A percentile compares a stretch with the other conserved stretches of the same genome.
Evolutionary conservation across 2,797 vertebrate genomes (phyloP).

Genomic region (Cirrhinus molitorella): DNA sequence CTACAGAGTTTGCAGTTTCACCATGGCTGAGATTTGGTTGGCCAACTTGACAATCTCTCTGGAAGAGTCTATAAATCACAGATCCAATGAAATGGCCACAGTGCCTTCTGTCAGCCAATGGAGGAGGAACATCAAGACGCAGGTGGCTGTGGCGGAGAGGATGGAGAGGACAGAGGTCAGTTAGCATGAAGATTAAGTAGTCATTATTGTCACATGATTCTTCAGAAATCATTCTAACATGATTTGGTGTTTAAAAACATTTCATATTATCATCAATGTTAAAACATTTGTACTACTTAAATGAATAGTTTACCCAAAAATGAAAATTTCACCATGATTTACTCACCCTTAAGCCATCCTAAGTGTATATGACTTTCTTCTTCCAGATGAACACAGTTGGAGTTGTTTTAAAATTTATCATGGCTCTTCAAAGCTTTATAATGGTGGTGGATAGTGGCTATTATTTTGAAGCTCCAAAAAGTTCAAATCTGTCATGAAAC

Average conservation of each 20-base stretch:
- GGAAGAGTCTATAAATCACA: background rate
- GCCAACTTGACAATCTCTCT: constrained; percentile 28
- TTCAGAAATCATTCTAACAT: background rate
- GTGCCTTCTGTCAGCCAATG: background rate
- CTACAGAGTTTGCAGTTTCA: background rate
- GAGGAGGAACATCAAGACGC: background rate
- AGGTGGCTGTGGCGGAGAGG: background rate
- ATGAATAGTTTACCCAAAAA: too few relatives aligned
- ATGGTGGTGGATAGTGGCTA: too few relatives aligned
- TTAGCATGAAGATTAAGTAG: background rate
- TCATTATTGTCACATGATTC: background rate
- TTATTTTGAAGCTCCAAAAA: too few relatives aligned
- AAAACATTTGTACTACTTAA: background rate
- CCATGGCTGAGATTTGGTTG: constrained; percentile 33
- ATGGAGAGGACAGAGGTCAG: constrained; percentile 19
- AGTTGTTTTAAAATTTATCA: too few relatives aligned
- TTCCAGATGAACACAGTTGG: too few relatives aligned
- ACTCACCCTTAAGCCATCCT: too few relatives aligned
- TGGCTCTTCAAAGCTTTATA: too few relatives aligned
- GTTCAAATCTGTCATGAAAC: too few relatives aligned
- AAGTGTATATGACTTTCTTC: too few relatives aligned
- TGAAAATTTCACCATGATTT: too few relatives aligned
- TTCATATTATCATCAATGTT: background rate
- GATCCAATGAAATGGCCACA: background rate
- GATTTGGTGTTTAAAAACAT: background rate